phyloP scores from a whole-genome alignment of 2,113 vertebrate species.

The Otolemur garnettii region DNA sequence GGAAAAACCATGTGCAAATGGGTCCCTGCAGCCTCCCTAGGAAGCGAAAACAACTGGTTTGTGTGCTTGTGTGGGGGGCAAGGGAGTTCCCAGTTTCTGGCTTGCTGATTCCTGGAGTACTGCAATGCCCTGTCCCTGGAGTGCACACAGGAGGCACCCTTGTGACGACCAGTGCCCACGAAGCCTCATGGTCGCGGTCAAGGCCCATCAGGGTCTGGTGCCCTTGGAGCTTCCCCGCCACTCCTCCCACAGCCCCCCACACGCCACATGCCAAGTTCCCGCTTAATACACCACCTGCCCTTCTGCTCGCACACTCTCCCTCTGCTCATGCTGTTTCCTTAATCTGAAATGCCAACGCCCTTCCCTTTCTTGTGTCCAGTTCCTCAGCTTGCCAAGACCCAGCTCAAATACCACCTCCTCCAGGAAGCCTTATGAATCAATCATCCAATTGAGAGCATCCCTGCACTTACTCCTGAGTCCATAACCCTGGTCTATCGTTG shows the following conservation, averaged over 20 bases:
- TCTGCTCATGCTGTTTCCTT: not conserved
- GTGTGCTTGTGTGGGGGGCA: not conserved
- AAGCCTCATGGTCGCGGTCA: not conserved
- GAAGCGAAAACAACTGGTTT: not conserved
- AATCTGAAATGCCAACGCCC: not conserved
- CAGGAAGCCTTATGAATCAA: not conserved
- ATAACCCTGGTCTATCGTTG: not conserved
- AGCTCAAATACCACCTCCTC: not conserved
- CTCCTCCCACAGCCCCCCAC: too few species aligned
- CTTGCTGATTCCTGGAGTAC: too few species aligned
- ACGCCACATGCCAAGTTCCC: not conserved
- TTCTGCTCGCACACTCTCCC: not conserved
- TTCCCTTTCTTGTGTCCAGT: not conserved
- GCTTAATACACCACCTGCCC: accelerated
- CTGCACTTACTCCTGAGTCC: too few species aligned
- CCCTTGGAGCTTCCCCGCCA: not conserved
- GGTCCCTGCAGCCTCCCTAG: not conserved
- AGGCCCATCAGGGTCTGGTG: not conserved
- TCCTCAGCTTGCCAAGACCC: not conserved
- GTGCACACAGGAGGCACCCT: not conserved
- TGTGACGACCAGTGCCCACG: not conserved
- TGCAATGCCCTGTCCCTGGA: not conserved
- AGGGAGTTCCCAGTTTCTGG: not conserved
- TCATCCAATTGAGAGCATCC: not conserved
- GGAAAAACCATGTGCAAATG: not conserved